Percentiles rank a stretch among this genome's conserved stretches.
phyloP scores from a whole-genome alignment of 2,888 invertebrate species.

The Oscheius myriophilus region DNA sequence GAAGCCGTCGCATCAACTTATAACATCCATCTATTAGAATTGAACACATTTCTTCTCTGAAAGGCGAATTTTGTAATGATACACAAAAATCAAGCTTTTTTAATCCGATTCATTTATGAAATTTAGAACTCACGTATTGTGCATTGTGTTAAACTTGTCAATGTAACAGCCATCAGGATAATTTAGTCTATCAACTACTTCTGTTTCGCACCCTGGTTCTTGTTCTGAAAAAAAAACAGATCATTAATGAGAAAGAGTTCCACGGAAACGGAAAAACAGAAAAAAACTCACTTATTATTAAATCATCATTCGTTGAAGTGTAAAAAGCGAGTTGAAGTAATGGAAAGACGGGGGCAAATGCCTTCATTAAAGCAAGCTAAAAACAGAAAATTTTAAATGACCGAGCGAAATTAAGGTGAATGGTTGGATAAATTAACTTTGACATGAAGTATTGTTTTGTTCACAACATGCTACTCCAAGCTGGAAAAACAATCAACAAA shows the following conservation, averaged over 20 bases:
- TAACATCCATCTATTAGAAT: slow-evolving; percentile 57
- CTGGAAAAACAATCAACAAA: too few relatives aligned
- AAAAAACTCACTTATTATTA: slow-evolving; percentile 23
- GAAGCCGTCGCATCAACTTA: slow-evolving; percentile 49
- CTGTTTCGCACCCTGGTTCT: slow-evolving; percentile 47
- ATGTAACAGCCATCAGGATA: slow-evolving; percentile 61
- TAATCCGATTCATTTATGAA: neutral
- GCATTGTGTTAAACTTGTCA: slow-evolving; percentile 39
- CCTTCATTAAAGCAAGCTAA: slow-evolving; percentile 58
- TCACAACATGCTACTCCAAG: too few relatives aligned
- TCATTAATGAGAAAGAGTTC: neutral
- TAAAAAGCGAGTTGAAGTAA: slow-evolving; percentile 57
- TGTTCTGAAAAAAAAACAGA: slow-evolving; percentile 34
- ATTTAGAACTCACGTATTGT: slow-evolving; percentile 32
- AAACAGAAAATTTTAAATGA: slow-evolving; percentile 12
- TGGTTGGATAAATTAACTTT: too few relatives aligned
- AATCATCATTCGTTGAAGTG: slow-evolving; percentile 37
- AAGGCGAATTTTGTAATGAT: slow-evolving; percentile 5
- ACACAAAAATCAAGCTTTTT: neutral
- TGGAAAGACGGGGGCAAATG: slow-evolving; percentile 54
- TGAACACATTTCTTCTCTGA: slow-evolving; percentile 54
- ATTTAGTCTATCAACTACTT: slow-evolving; percentile 46
- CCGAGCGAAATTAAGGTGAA: too few relatives aligned
- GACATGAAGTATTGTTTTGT: too few relatives aligned
- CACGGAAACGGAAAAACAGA: too few relatives aligned